These are phyloP conservation scores for Hylaea fasciaria DNA, from an alignment of 2,888 invertebrate species.

Conservation along the genomic window DNA sequence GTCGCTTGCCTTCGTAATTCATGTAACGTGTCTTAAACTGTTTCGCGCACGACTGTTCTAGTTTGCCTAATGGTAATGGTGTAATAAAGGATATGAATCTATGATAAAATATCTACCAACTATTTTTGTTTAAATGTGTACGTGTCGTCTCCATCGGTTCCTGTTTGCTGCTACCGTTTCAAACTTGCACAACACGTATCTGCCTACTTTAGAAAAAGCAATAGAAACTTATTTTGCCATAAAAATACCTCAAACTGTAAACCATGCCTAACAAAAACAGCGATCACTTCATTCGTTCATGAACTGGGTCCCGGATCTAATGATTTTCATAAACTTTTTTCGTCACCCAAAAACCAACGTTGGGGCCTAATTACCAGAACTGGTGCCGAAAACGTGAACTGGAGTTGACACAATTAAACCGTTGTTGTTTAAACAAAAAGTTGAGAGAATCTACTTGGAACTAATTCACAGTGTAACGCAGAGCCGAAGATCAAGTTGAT, in stretches of 20 bases:
- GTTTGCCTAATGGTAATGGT: conserved; percentile 17
- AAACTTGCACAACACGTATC: too few species aligned
- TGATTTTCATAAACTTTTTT: conserved; percentile 15
- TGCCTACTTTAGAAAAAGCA: too few species aligned
- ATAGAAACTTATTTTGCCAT: too few species aligned
- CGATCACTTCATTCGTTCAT: conserved; percentile 22
- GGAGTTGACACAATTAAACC: conserved; percentile 39
- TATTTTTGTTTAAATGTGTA: too few species aligned
- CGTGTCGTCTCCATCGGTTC: too few species aligned
- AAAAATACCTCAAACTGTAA: conserved; percentile 14
- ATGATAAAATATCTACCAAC: too few species aligned
- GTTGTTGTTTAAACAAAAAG: conserved; percentile 34
- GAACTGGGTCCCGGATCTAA: conserved; percentile 19
- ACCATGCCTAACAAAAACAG: conserved; percentile 24
- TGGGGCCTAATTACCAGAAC: conserved; percentile 16
- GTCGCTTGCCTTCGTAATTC: not conserved
- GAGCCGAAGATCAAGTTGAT: not conserved
- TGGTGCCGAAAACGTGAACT: conserved; percentile 15
- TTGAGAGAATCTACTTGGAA: conserved; percentile 16
- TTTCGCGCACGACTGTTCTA: conserved; percentile 14
- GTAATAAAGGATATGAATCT: not conserved
- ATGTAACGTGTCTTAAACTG: not conserved
- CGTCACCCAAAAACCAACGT: conserved; percentile 12
- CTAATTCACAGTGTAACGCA: not conserved
- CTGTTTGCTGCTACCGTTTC: too few species aligned